Evolutionary conservation across 2,888 invertebrate genomes (phyloP).

Genomic region (Hemaris fuciformis): DNA sequence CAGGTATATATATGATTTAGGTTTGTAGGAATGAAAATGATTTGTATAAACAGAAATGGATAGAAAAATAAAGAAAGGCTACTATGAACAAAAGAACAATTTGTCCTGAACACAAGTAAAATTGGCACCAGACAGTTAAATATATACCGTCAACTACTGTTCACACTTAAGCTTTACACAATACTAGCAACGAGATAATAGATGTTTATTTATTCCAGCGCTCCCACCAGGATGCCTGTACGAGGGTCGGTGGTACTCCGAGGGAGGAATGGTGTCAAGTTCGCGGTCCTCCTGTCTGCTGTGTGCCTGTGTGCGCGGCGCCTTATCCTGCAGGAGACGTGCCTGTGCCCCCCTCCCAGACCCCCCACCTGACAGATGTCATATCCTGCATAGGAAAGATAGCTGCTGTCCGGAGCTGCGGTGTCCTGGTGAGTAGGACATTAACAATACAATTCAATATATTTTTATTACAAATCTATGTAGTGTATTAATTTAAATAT

Average conservation of each 20-base stretch:
- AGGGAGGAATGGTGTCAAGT: conserved; percentile 84
- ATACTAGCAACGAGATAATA: not conserved
- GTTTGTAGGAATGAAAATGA: too few relatives aligned
- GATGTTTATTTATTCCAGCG: conserved; percentile 21
- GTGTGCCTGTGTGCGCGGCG: conserved; percentile 87
- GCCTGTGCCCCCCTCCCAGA: conserved; percentile 89
- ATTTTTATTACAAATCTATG: too few relatives aligned
- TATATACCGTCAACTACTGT: too few relatives aligned
- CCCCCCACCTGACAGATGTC: conserved; percentile 88
- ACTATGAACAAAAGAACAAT: too few relatives aligned
- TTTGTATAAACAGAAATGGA: too few relatives aligned
- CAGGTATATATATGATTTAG: too few relatives aligned
- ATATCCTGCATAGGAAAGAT: conserved; percentile 84
- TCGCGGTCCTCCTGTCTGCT: conserved; percentile 87
- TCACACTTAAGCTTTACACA: too few relatives aligned
- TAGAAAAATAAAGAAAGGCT: too few relatives aligned
- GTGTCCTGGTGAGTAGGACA: conserved; percentile 85
- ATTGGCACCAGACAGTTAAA: too few relatives aligned
- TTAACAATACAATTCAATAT: too few relatives aligned
- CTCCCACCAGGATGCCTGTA: conserved; percentile 84
- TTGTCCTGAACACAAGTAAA: too few relatives aligned
- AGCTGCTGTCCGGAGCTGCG: conserved; percentile 90
- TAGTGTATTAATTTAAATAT: too few relatives aligned
- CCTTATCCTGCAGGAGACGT: conserved; percentile 88
- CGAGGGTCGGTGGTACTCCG: conserved; percentile 85